phyloP scores from a whole-genome alignment of 2,888 invertebrate species.

The Nomada hirtipes region DNA sequence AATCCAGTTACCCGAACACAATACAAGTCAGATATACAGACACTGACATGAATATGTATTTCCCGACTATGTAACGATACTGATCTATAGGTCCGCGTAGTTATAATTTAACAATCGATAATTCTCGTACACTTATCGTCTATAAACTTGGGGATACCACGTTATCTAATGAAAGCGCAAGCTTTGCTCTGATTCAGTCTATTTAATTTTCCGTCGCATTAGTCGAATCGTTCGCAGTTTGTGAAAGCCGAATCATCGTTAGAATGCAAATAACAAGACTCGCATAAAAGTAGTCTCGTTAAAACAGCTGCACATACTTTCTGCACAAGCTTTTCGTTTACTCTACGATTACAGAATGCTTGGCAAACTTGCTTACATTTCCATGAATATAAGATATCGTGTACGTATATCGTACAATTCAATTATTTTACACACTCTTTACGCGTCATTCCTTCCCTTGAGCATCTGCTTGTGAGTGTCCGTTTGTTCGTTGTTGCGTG shows the following conservation, averaged over 20 bases:
- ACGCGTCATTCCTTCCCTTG: neutral
- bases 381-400: neutral
- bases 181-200: neutral
- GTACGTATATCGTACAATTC: neutral
- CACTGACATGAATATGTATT: neutral
- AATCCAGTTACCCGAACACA: neutral
- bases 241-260: neutral
- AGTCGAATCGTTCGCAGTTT: neutral
- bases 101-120: constrained; percentile 18
- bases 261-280: neutral
- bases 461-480: constrained; percentile 34
- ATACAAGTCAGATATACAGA: neutral
- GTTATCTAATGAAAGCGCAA: neutral
- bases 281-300: neutral
- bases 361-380: too few relatives aligned
- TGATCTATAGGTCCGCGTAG: neutral
- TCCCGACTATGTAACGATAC: neutral
- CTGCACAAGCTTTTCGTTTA: neutral
- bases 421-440: constrained; percentile 21
- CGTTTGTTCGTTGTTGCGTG: constrained; percentile 37
- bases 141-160: neutral
- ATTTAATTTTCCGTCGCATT: neutral
- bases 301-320: neutral
- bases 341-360: neutral
- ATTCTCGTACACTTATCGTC: neutral